Evolutionary conservation across 2,113 vertebrate genomes (phyloP).

Genomic region (human (Homo sapiens)): DNA sequence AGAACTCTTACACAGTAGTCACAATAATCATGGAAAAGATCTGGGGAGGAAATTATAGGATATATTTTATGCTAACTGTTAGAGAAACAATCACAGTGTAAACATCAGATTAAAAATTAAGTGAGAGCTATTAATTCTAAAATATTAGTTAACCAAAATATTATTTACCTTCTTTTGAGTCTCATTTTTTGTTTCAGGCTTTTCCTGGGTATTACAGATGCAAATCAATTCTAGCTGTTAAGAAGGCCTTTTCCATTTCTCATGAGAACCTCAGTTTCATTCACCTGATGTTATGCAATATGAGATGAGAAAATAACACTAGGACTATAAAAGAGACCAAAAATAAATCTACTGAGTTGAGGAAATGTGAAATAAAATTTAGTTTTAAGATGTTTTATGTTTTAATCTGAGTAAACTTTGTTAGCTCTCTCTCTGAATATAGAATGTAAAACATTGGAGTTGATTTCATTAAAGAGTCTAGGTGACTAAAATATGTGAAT

Average conservation of each 20-base stretch:
- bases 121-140: neutral
- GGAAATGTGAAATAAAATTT: neutral
- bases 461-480: neutral
- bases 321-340: neutral
- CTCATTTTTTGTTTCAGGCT: neutral
- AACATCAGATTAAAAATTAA: neutral
- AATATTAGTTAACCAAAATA: neutral
- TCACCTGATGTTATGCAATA: neutral
- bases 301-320: neutral
- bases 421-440: neutral
- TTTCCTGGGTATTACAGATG: neutral
- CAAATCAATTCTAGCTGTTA: neutral
- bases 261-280: neutral
- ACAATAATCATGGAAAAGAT: neutral
- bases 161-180: neutral
- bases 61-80: neutral
- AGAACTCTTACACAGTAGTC: neutral
- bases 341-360: neutral
- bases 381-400: neutral
- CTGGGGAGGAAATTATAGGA: neutral
- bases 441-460: neutral
- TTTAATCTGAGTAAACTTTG: neutral
- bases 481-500: neutral
- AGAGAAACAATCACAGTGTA: neutral
- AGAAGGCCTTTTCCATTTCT: neutral